Evolutionary conservation across 2,113 vertebrate genomes (phyloP), one percentile per base, ranked within the genome.

Genomic region (Saguinus imperator): DNA sequence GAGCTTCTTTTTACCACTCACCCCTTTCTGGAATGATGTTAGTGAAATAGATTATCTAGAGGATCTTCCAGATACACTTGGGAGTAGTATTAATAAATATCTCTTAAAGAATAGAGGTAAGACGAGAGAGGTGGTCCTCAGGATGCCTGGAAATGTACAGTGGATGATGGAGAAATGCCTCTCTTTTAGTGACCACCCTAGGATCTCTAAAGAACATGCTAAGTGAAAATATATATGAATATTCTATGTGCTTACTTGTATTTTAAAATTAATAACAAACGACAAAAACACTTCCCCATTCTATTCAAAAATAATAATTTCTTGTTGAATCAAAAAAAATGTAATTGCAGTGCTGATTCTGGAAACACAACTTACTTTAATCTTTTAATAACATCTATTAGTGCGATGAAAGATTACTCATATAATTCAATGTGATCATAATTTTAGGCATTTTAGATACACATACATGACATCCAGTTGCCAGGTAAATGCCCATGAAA

Each of bases 401-500:
- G 61, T 75, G 37, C 87, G 55, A 66, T 89, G 48, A 66, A 95
- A 64, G 68, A 32, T 14, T 94, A 10, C 35, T 94, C 9, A 48
- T 79, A 70, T 94, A 93, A 95, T 79, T 94, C 76, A 95, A 80
- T 52, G 61, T 92, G n/a, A 85, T 40, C 3, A 10, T 66, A 84
- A 95, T 81, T 87, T 96, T 66, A 96, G 4, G 48, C 89, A 87
- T 90, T 94, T 96, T n/a, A 94, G 50, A 83, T 72, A 95, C 0
- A 1, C 61, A n/a, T 52, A 68, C 70, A 68, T 93, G 64, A 93
- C 89, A 95, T 89, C 40, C 93, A 48, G 68, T 45, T 94, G 48
- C 64, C 73, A 97, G 61, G 23, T 82, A 98, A 98, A 98, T 96
- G 55, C 5, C 92, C 94, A 4, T 91, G 18, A 98, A 98, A 97